Percentiles rank a stretch among this genome's conserved stretches.
Conservation (phyloP, 2,797 vertebrate genomes). For the Myotis daubentonii region DNA sequence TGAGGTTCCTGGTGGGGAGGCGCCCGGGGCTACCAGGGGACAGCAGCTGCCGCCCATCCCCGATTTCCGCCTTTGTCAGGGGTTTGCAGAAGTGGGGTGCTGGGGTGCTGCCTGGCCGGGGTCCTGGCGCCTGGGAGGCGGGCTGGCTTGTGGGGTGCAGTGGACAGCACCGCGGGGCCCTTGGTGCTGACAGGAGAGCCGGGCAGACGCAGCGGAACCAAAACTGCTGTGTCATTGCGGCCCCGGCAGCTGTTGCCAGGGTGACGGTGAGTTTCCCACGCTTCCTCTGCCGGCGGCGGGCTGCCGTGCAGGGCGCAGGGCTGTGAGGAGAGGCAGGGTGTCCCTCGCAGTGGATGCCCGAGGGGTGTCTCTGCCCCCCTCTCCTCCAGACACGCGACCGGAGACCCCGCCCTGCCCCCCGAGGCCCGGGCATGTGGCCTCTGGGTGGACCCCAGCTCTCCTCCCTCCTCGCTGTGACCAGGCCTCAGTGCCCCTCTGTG, state of each 20-base stretch:
- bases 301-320: background rate
- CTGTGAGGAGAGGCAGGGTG: background rate
- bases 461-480: background rate
- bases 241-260: slow-evolving; percentile 68
- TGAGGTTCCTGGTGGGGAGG: background rate
- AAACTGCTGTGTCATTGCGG: slow-evolving; percentile 76
- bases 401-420: background rate
- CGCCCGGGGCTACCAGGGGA: background rate
- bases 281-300: background rate
- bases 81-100: slow-evolving; percentile 42
- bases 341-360: background rate
- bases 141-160: background rate
- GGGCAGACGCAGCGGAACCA: slow-evolving; percentile 65
- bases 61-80: background rate
- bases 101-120: background rate
- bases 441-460: background rate
- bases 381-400: accelerated
- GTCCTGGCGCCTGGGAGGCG: background rate
- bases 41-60: background rate
- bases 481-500: background rate
- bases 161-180: slow-evolving; percentile 27
- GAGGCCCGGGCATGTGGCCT: too few relatives aligned
- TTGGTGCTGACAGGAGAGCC: background rate
- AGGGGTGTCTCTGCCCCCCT: background rate
- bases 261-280: slow-evolving; percentile 75